phyloP scores from a whole-genome alignment of 1,140 invertebrate species.

The Temnothorax nylanderi region DNA sequence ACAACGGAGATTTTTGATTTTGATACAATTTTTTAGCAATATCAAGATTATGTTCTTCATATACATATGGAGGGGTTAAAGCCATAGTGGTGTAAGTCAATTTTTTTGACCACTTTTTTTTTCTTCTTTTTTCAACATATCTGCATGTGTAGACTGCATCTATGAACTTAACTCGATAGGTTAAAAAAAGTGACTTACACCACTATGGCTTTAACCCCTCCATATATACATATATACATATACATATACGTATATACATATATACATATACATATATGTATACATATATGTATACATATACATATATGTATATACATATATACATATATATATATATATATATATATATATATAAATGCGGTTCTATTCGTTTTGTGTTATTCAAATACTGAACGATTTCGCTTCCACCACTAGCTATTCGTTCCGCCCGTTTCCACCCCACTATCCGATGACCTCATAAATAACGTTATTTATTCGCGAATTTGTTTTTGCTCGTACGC shows the following conservation, averaged over 20 bases:
- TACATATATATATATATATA: background rate
- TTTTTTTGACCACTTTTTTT: too few relatives aligned
- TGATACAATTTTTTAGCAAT: background rate
- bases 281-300: too few relatives aligned
- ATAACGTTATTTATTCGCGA: slow-evolving; percentile 75
- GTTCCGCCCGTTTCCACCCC: slow-evolving; percentile 16
- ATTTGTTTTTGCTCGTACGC: slow-evolving; percentile 68
- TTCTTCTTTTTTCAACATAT: too few relatives aligned
- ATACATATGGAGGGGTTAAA: too few relatives aligned
- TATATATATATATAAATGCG: background rate
- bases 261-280: too few relatives aligned
- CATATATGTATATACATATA: background rate
- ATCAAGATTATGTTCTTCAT: background rate
- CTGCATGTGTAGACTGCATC: too few relatives aligned
- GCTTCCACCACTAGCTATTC: slow-evolving; percentile 22
- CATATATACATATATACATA: too few relatives aligned
- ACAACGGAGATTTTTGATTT: background rate
- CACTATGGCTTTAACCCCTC: too few relatives aligned
- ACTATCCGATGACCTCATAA: slow-evolving; percentile 54
- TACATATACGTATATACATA: too few relatives aligned
- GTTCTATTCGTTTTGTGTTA: background rate
- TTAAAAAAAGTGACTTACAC: too few relatives aligned
- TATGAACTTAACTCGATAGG: too few relatives aligned
- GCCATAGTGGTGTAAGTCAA: too few relatives aligned
- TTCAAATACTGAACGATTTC: slow-evolving; percentile 45